These are phyloP conservation scores for Rotaria magnacalcarata DNA, from an alignment of 2,888 invertebrate genomes.

Conservation along the genomic window DNA sequence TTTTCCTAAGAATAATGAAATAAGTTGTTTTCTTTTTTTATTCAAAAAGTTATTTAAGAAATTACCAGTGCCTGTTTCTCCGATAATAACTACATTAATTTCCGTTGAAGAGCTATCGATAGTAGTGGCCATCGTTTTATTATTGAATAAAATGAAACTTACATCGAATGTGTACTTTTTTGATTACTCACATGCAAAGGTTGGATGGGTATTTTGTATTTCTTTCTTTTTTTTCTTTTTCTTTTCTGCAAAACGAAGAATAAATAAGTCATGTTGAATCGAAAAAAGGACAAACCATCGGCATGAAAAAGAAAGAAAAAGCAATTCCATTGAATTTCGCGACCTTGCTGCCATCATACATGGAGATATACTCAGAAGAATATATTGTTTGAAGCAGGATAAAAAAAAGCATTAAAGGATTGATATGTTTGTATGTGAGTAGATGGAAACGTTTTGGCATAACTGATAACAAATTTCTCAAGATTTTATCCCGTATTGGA, in stretches of 20 bases:
- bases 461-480: too few species aligned
- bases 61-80: constrained; percentile 6
- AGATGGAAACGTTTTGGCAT: too few species aligned
- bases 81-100: not conserved
- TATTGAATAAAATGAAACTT: not conserved
- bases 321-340: not conserved
- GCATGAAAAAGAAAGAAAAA: not conserved
- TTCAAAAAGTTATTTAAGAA: not conserved
- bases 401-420: too few species aligned
- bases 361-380: not conserved
- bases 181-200: not conserved
- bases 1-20: not conserved
- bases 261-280: not conserved
- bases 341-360: not conserved
- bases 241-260: not conserved
- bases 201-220: not conserved
- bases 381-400: not conserved
- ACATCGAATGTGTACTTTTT: not conserved
- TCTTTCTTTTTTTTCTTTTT: not conserved
- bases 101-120: not conserved
- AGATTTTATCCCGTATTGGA: too few species aligned
- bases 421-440: too few species aligned
- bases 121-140: not conserved
- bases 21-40: not conserved
- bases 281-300: not conserved